Evolutionary conservation across 2,888 invertebrate genomes (phyloP).

Genomic region (Hirtodrosophila confusa): DNA sequence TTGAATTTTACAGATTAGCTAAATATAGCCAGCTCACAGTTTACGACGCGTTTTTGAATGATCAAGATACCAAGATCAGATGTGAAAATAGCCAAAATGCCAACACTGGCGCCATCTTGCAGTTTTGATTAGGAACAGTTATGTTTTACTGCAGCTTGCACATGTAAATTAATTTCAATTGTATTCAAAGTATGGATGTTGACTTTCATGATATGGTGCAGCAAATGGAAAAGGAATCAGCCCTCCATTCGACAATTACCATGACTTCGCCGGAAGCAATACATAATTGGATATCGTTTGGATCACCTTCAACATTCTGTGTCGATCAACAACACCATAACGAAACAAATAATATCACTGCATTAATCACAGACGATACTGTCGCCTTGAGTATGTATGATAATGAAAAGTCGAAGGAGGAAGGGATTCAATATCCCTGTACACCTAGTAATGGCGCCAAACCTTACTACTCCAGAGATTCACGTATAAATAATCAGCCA

Average conservation of each 20-base stretch:
- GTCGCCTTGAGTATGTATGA: too few species aligned
- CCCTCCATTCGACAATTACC: conserved; percentile 22
- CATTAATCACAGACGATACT: neutral
- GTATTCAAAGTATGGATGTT: conserved; percentile 1
- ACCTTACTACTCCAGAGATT: conserved; percentile 16
- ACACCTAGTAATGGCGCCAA: conserved; percentile 16
- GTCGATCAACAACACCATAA: too few species aligned
- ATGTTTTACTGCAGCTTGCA: conserved; percentile 5
- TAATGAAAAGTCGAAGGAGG: neutral
- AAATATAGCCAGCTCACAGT: too few species aligned
- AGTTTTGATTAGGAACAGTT: conserved; percentile 18
- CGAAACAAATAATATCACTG: too few species aligned
- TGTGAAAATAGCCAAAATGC: too few species aligned
- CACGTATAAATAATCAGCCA: conserved; percentile 25
- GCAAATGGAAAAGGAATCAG: conserved; percentile 2
- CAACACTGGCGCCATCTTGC: too few species aligned
- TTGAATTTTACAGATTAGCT: too few species aligned
- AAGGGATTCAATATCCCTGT: conserved; percentile 1
- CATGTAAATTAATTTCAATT: neutral
- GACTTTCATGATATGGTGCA: conserved; percentile 4
- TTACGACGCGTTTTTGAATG: too few species aligned
- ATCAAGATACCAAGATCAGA: too few species aligned
- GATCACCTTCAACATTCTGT: too few species aligned
- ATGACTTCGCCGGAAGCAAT: too few species aligned
- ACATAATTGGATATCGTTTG: too few species aligned